Evolutionary conservation across 2,113 vertebrate species (phyloP), one percentile per base, ranked within the genome.

Genomic region (Dolichallabes microphthalmus): DNA sequence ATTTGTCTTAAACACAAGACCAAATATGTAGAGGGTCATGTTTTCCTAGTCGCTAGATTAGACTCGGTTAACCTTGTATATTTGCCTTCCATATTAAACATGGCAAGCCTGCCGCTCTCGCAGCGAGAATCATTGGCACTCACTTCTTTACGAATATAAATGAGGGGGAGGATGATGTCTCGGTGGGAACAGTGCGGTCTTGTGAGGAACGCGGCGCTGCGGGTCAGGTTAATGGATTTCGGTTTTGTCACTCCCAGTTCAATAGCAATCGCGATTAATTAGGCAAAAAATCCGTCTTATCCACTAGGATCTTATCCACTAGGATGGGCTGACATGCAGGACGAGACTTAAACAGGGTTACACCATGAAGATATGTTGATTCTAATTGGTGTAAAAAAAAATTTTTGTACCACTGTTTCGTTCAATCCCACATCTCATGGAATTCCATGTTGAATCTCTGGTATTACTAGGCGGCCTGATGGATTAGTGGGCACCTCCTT

Each of bases 141-240:
- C 63, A 39, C 61, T 66, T 58, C 79, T 53, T 58, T 61, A 61
- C 61, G 53, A 61, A 66, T 30, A 55, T 69, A n/a, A 79, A 30
- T 57, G 63, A 66, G 11, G 20, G 20, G 55, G 73, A 63, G 32
- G 76, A 82, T n/a, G 87, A n/a, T 17, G 64, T 30, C 64, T 50
- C 52, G 57, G 12, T 30, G 39, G 68, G 58, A 76, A 76, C 58
- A 50, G 11, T 14, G 17, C 20, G 20, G 68, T 80, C 58, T 66
- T 27, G 39, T n/a, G n/a, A 57, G 53, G 60, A 35, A 22, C 50
- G 53, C 82, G 20, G 64, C 12, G 27, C 39, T 50, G 73, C 14
- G 17, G n/a, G 66, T 57, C 52, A 73, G n/a, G 83, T n/a, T 85
- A 32, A 32, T 20, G 60, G 57, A 82, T 35, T 35, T 69, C 20